phyloP scores from a whole-genome alignment of 2,113 vertebrate species.

The Platichthys stellatus region DNA sequence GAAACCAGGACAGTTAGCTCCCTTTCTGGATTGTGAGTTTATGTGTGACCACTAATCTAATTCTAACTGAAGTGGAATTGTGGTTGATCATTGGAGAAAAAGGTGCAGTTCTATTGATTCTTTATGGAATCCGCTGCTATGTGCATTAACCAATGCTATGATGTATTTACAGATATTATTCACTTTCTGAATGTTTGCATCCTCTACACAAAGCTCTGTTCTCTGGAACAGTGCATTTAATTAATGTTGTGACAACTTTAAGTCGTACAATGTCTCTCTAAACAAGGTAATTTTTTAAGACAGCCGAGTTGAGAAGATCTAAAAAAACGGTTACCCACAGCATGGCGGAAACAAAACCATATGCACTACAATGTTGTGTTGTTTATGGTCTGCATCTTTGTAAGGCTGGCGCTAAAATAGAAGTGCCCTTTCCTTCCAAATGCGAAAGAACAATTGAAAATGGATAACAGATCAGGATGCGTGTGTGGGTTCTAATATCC shows the following conservation, averaged over 20 bases:
- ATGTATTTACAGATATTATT: too few species aligned
- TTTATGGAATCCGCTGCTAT: too few species aligned
- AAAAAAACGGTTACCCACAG: conserved; percentile 12
- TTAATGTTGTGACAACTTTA: not conserved
- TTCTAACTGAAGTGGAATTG: too few species aligned
- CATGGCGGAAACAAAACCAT: conserved; percentile 11
- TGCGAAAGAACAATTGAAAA: conserved; percentile 1
- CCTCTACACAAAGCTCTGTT: not conserved
- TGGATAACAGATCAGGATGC: conserved; percentile 26
- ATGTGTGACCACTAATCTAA: too few species aligned
- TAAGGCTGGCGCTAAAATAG: conserved; percentile 24
- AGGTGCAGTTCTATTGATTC: too few species aligned
- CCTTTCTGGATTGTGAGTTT: not conserved
- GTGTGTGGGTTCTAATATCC: conserved; percentile 22
- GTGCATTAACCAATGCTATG: too few species aligned
- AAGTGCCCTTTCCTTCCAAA: conserved; percentile 18
- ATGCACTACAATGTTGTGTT: not conserved
- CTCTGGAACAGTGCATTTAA: not conserved
- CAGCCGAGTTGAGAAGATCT: not conserved
- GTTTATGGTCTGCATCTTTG: conserved; percentile 18
- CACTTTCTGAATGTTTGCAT: too few species aligned
- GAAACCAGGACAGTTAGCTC: not conserved
- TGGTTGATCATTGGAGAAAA: too few species aligned
- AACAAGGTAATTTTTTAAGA: not conserved
- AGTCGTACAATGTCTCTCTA: not conserved